Evolutionary conservation across 2,797 vertebrate species (phyloP).

Genomic region (Sebastes matsubarae): DNA sequence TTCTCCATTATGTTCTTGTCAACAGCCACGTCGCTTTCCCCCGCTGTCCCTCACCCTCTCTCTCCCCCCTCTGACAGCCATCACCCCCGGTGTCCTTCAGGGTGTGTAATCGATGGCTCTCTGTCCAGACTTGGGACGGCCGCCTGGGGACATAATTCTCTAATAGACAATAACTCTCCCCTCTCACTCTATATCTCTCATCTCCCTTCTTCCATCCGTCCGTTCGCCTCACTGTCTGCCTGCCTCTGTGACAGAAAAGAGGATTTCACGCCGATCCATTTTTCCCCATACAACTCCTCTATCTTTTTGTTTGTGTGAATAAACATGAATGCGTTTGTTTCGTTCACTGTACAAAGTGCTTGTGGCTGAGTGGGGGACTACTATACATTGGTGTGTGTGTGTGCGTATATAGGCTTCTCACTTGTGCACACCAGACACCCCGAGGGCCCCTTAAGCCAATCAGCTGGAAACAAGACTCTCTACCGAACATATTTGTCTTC

Average conservation of each 20-base stretch:
- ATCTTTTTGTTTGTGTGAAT: constrained; percentile 26
- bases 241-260: constrained; percentile 41
- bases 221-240: constrained; percentile 24
- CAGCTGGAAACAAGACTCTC: constrained; percentile 34
- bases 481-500: constrained; percentile 33
- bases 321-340: constrained; percentile 23
- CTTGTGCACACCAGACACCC: constrained; percentile 26
- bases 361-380: neutral
- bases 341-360: neutral
- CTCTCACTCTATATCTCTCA: constrained; percentile 58
- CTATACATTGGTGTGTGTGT: neutral
- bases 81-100: constrained; percentile 71
- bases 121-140: constrained; percentile 64
- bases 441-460: constrained; percentile 44
- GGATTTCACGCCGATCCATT: constrained; percentile 36
- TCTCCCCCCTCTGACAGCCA: constrained; percentile 47
- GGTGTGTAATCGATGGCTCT: constrained; percentile 73
- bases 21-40: constrained; percentile 39
- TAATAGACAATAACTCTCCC: constrained; percentile 75
- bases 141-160: constrained; percentile 72
- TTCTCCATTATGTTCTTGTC: constrained; percentile 64
- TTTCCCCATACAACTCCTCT: constrained; percentile 2
- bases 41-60: constrained; percentile 31
- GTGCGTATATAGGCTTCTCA: neutral
- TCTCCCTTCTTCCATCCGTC: constrained; percentile 42